Base-by-base conservation (phyloP, 2,113 vertebrate genomes). In the Barnardius zonarius region DNA sequence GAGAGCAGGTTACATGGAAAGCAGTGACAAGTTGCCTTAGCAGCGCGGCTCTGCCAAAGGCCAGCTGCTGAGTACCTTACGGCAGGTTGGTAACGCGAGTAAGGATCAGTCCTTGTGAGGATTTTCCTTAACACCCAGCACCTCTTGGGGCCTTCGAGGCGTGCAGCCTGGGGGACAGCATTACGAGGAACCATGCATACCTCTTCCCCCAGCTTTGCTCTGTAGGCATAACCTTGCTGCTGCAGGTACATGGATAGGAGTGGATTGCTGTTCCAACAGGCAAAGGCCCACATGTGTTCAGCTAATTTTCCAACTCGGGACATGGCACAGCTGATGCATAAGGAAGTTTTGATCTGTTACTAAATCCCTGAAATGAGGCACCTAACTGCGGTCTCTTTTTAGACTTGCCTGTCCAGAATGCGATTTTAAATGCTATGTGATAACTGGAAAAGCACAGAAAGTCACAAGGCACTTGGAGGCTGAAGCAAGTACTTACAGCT, bases 101-200 rank as follows among this genome's bases (percentile, higher is more conserved):
- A 57, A 23, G 55, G 33, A 57, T 57, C 55, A 22, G 5, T 22
- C 31, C 31, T 9, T 3, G 2, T 18, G 24, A 35, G 12, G 25
- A 11, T 31, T 46, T 39, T 61, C 19, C 30, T 15, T 2, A 27
- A 64, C 28, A 52, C 5, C 2, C 44, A 41, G 25, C 35, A 33
- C 25, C 9, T 49, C 14, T 6, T 1, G 0, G 27, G 41, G 22
- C 14, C 37, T 20, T 20, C 1, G 2, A 67, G 39, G 52, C 24
- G 13, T 5, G 41, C 7, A 43, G 39, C 25, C n/a, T 11, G 7
- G 37, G 59, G 51, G 5, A 19, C 59, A 33, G 59, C n/a, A 37
- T 25, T 33, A 54, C 10, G 12, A 79, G 25, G 39, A 74, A 43
- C 17, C 46, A 15, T 27, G 10, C 1, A 0, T 7, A 61, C 39